These are phyloP conservation scores for Casuarius casuarius DNA, from an alignment of 2,113 vertebrate genomes.

Conservation along the genomic window DNA sequence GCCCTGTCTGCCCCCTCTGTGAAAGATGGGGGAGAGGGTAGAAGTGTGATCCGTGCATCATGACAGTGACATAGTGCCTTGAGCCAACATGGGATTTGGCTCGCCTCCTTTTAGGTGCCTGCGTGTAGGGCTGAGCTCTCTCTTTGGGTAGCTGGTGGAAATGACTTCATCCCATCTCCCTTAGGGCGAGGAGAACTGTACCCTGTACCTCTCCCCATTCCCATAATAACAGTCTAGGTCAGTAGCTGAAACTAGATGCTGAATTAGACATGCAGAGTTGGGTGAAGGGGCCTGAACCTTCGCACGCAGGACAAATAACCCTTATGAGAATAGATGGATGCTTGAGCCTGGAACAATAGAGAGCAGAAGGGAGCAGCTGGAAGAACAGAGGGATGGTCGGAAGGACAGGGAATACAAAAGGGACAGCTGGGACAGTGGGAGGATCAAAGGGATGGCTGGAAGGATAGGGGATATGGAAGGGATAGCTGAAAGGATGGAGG, in stretches of 20 bases:
- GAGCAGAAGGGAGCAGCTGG: neutral
- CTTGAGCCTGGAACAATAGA: neutral
- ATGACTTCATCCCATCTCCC: neutral
- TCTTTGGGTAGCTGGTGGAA: neutral
- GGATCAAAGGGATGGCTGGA: rapidly evolving
- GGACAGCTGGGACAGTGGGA: neutral
- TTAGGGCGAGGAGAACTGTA: neutral
- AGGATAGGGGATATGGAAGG: neutral
- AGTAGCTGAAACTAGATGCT: neutral
- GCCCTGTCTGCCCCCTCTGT: neutral
- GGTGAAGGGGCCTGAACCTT: neutral
- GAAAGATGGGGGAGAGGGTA: neutral
- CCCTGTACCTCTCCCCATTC: neutral
- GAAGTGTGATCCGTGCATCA: neutral
- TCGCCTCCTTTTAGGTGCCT: neutral
- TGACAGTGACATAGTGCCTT: neutral
- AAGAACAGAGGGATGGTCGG: rapidly evolving
- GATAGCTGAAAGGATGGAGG: neutral
- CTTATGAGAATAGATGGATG: rapidly evolving
- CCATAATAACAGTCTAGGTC: neutral
- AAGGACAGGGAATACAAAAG: neutral
- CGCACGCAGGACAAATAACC: neutral
- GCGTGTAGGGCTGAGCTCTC: neutral
- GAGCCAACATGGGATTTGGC: neutral
- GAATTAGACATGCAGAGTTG: neutral